Base-by-base conservation (phyloP, 2,888 invertebrate genomes). In the Lasioglossum villosulum region DNA sequence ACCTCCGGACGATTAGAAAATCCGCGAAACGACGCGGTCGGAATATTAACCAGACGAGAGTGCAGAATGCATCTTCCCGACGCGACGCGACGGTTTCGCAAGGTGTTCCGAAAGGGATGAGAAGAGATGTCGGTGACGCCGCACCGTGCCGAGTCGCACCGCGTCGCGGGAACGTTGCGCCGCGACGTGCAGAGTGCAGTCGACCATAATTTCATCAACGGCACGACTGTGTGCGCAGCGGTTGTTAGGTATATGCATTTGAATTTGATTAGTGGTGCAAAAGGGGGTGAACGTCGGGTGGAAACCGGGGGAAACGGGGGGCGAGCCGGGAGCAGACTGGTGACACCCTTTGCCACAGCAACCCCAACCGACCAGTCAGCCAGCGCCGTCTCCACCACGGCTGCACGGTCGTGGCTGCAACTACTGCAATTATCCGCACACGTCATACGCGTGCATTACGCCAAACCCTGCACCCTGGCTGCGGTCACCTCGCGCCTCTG, bases 191-290 rank as follows among this genome's bases (percentile, higher is more conserved):
- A 91, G 93, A 94, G 94, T 94, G 94, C 94, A 94, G 94, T 94
- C 93, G 93, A 93, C 94, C 94, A 94, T 95, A 95, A 95, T 95
- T 95, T 94, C 94, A 94, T 94, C 94, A 94, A 91, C 93, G 92
- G 87, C 90, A 92, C 92, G 91, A 91, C 91, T 90, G 90, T 90
- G 90, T 89, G 91, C 86, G 94, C 92, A 90, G 91, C 91, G 92
- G 90, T 91, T 91, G 93, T 92, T 93, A 92, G 92, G 93, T 92
- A 93, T 93, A 93, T 93, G 94, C 94, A 93, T 94, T 94, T 95
- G 94, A 94, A 95, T 95, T 94, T 95, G 95, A 95, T 95, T 94
- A 94, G 95, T 94, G 94, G 94, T 92, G 91, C 91, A 89, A 90
- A 89, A 85, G 87, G 89, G 82, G 73, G 80, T 30, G 63, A 63